Percentiles rank a stretch among this genome's conserved stretches.
Evolutionary conservation across 2,113 vertebrate species (phyloP).

Genomic region (Neoarius graeffei): DNA sequence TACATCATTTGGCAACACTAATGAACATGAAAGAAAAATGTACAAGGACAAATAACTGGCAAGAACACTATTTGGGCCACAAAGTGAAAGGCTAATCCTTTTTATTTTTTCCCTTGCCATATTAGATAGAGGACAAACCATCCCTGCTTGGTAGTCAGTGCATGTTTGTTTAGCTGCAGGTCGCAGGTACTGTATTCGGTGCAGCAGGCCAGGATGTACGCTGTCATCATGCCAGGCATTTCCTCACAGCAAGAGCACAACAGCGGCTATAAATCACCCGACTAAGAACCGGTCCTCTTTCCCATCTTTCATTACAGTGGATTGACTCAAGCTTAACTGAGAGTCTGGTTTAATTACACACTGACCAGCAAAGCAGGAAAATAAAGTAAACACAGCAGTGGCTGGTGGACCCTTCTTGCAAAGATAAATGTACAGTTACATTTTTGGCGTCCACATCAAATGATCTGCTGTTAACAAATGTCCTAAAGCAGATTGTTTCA

Average conservation of each 20-base stretch:
- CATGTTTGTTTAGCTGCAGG: constrained; percentile 35
- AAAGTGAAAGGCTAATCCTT: neutral
- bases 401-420: neutral
- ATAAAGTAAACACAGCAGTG: constrained; percentile 30
- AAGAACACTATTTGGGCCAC: neutral
- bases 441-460: neutral
- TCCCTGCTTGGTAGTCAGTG: constrained; percentile 38
- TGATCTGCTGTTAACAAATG: neutral
- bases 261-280: constrained; percentile 20
- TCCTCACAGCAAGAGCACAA: constrained; percentile 44
- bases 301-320: constrained; percentile 61
- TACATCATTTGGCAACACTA: constrained; percentile 8
- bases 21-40: neutral
- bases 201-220: constrained; percentile 36
- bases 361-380: constrained; percentile 53
- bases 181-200: constrained; percentile 32
- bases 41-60: constrained; percentile 9
- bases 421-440: neutral
- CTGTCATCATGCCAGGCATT: constrained; percentile 56
- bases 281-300: neutral
- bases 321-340: constrained; percentile 55
- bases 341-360: constrained; percentile 67
- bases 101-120: neutral
- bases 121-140: constrained; percentile 20
- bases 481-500: neutral